A percentile compares a stretch with the other conserved stretches of the same genome.
These are phyloP conservation scores for Plectropomus leopardus DNA, from an alignment of 2,113 vertebrate genomes.

Conservation along the genomic window DNA sequence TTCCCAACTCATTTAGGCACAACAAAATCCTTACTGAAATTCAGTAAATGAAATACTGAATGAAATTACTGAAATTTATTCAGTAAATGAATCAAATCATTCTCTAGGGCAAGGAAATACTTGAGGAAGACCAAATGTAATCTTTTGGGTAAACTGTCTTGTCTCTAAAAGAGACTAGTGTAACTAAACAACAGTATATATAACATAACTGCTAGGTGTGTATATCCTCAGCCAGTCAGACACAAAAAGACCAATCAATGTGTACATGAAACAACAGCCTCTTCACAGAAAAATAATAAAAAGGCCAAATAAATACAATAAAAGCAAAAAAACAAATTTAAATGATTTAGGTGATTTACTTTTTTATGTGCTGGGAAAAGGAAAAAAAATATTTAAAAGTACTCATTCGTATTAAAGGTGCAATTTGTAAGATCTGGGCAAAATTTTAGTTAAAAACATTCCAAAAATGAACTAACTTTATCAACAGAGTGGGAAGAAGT, in stretches of 20 bases:
- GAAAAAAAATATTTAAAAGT: background rate
- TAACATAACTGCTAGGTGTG: background rate
- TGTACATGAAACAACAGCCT: constrained; percentile 16
- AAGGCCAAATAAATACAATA: constrained; percentile 19
- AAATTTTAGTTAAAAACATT: no score
- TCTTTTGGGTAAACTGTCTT: background rate
- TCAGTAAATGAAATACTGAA: background rate
- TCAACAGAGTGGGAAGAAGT: no score
- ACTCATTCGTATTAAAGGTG: background rate
- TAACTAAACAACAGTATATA: background rate
- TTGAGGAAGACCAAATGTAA: background rate
- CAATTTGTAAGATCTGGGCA: no score
- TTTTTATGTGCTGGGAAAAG: background rate
- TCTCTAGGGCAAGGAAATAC: background rate
- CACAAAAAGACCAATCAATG: constrained; percentile 10
- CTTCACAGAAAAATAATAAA: background rate
- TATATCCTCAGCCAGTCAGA: background rate
- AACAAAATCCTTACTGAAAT: background rate
- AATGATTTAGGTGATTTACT: background rate
- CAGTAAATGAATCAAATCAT: background rate
- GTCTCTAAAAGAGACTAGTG: background rate
- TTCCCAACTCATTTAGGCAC: background rate
- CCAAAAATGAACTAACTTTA: no score
- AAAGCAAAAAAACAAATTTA: constrained; percentile 19
- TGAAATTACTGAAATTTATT: background rate